Percentiles rank a stretch among this genome's conserved stretches.
Conservation (phyloP, 2,797 vertebrate genomes). For the Ctenochaetus hawaiiensis region DNA sequence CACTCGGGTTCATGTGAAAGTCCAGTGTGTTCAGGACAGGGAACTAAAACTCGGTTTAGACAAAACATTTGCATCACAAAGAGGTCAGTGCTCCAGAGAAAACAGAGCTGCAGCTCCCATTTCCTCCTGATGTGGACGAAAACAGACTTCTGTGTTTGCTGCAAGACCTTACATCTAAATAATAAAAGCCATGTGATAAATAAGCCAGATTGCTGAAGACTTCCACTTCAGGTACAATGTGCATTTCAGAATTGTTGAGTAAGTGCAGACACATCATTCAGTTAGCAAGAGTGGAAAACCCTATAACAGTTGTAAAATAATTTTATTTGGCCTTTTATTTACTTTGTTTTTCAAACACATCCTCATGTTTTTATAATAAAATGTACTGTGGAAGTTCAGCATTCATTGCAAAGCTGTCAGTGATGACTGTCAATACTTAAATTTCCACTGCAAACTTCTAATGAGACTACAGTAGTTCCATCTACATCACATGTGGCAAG, state of each 20-base stretch:
- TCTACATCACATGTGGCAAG: neutral
- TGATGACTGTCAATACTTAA: slow-evolving; percentile 4
- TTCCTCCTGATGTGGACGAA: neutral
- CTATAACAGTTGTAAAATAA: neutral
- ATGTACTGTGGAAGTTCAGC: neutral
- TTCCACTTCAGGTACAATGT: neutral
- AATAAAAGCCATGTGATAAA: neutral
- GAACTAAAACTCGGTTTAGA: slow-evolving; percentile 41
- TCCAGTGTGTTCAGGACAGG: slow-evolving; percentile 30
- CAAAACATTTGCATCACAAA: slow-evolving; percentile 62
- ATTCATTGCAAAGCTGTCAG: slow-evolving; percentile 17
- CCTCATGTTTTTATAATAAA: no score
- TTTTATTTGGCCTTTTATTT: neutral
- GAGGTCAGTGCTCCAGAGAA: slow-evolving; percentile 16
- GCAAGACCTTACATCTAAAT: neutral
- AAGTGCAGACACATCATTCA: neutral
- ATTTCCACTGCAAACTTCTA: neutral
- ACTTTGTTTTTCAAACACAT: no score
- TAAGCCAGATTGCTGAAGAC: neutral
- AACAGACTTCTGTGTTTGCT: neutral
- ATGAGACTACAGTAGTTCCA: neutral
- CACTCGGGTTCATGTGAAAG: slow-evolving; percentile 8
- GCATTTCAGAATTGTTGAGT: neutral
- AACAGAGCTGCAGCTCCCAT: slow-evolving; percentile 4
- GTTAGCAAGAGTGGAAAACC: neutral